A percentile compares a stretch with the other conserved stretches of the same genome.
These are phyloP conservation scores for Elysia crispata DNA, from an alignment of 2,888 invertebrate genomes.

Conservation along the genomic window DNA sequence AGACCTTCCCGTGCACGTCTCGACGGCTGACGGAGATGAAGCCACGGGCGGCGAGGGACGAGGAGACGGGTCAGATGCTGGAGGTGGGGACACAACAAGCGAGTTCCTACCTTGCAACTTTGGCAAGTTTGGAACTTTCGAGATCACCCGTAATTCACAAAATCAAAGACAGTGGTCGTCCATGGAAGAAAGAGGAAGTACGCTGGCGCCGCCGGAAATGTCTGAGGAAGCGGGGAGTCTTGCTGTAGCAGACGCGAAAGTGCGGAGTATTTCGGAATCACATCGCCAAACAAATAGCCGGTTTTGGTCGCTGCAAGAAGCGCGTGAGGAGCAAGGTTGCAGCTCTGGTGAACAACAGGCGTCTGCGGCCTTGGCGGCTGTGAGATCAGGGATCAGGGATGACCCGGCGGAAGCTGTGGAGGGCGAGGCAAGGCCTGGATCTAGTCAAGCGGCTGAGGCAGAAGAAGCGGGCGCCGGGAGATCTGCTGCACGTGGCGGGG, in stretches of 20 bases:
- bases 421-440: not conserved
- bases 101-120: not conserved
- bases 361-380: too few relatives aligned
- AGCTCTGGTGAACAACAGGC: too few relatives aligned
- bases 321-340: too few relatives aligned
- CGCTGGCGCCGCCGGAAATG: not conserved
- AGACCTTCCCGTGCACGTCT: too few relatives aligned
- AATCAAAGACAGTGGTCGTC: not conserved
- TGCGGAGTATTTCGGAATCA: too few relatives aligned
- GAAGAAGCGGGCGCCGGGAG: too few relatives aligned
- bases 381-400: not conserved
- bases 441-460: too few relatives aligned
- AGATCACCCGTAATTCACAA: not conserved
- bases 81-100: not conserved
- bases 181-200: not conserved
- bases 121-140: constrained; percentile 18
- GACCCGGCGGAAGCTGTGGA: not conserved
- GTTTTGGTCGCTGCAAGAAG: too few relatives aligned
- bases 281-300: too few relatives aligned
- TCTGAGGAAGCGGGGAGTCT: not conserved
- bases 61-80: not conserved
- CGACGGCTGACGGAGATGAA: too few relatives aligned
- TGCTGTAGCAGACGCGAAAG: too few relatives aligned
- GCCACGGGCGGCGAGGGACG: not conserved
- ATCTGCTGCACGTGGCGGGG: too few relatives aligned